Evolutionary conservation across 2,113 vertebrate genomes (phyloP).

Genomic region (Sander lucioperca): DNA sequence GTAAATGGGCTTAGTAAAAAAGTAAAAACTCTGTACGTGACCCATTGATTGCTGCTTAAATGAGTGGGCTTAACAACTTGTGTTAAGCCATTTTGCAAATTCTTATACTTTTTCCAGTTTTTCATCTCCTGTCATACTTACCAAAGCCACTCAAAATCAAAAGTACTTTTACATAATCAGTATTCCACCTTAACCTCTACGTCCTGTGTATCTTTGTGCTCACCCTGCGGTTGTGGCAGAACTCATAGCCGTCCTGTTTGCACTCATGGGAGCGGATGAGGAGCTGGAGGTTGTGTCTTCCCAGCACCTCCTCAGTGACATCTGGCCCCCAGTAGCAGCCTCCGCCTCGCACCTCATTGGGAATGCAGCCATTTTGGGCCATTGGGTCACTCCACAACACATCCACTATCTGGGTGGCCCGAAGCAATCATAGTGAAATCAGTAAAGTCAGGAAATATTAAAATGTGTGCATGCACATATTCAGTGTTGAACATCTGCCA

Average conservation of each 20-base stretch:
- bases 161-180: not conserved
- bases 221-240: constrained; percentile 91
- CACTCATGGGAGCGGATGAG: constrained; percentile 95
- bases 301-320: constrained; percentile 86
- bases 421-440: not conserved
- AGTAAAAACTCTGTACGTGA: not conserved
- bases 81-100: not conserved
- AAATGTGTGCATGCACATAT: not conserved
- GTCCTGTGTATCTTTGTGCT: not conserved
- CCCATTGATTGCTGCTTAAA: not conserved
- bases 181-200: not conserved
- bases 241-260: constrained; percentile 95
- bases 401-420: constrained; percentile 86
- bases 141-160: not conserved
- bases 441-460: not conserved
- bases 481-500: not conserved
- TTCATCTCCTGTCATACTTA: not conserved
- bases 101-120: not conserved
- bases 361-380: constrained; percentile 89
- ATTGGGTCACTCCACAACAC: constrained; percentile 94
- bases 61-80: not conserved
- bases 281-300: constrained; percentile 87
- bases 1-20: not conserved
- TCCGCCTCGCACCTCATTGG: constrained; percentile 88
- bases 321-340: constrained; percentile 96